Base-by-base conservation (phyloP, 2,113 vertebrate genomes). In the Lepus europaeus region DNA sequence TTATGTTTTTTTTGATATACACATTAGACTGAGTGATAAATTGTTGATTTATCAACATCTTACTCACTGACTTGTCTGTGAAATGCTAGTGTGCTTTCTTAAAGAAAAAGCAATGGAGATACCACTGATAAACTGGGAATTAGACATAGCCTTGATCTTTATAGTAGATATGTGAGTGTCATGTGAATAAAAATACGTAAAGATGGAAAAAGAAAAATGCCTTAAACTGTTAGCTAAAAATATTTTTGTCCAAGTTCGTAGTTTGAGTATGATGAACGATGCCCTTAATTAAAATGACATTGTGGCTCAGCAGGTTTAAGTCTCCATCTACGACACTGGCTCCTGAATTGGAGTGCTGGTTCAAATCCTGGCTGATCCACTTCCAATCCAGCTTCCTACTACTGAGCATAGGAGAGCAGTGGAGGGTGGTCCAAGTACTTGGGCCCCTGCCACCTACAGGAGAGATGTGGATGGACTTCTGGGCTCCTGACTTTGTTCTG, bases 171-270 rank as follows among this genome's bases (percentile, higher is more conserved):
- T 12, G 14, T 64, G 33, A 74, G 5, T 91, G 5, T 80, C 76
- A 73, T 53, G 33, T 92, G 59, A 91, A 45, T 93, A 66, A 64
- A 9, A 91, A 17, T 77, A 39, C 33, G 12, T 59, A 76, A 56
- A 85, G 63, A 31, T 93, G 25, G 89, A 70, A 94, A 80, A 36
- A 74, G 31, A 76, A 68, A 61, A 9, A n/a, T 78, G 9, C 36
- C 89, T 33, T 88, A 93, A 93, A 74, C n/a, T 85, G 22, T 79
- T 90, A 27, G 53, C 45, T 77, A 53, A 39, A 76, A 29, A 39
- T 73, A 77, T 90, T 87, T 91, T 93, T 68, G 36, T 64, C 36
- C 14, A 87, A 79, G 27, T 90, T 83, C 53, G 45, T 92, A 85
- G 23, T 94, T 85, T 74, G 31, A 81, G 1, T 70, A 94, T 49